Evolutionary conservation across 2,888 invertebrate species (phyloP), one percentile per base, ranked within the genome.

Genomic region (Panzeria rudis): DNA sequence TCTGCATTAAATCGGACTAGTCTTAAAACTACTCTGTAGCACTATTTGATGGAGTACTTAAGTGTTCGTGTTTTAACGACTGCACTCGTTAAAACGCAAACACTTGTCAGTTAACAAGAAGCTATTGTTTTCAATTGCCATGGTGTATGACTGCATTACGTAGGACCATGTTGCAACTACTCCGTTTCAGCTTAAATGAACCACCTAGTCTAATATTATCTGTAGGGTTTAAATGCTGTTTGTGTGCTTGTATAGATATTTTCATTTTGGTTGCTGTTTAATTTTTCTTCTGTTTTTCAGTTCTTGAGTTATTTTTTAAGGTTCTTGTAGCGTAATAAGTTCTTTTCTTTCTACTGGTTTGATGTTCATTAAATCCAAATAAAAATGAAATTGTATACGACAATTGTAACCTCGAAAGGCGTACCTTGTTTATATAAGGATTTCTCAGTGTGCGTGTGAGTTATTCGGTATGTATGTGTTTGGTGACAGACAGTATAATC

Each of bases 311-410:
- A 1, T 52, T 52, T 64, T 52, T 62, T 62, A 25, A 29, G 17
- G 54, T 69, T 69, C 50, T 52, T 61, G 20, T 54, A 62, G 75
- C 68, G 61, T 52, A 61, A 81, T 75, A 81, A 81, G 61, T 81
- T 75, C 44, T 54, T 66, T 69, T 35, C 61, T 71, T 69, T 76
- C 50, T 59, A 35, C 66, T 72, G 56, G 64, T 50, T 79, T 66
- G 84, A 38, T 81, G 77, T 84, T 84, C 84, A 84, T 84, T 84
- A 84, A 84, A 81, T 54, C 68, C 72, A 81, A 84, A 84, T 56
- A 62, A 78, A 76, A 85, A 50, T 71, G 44, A 73, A 82, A 85
- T 85, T 81, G 54, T 52, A 73, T 77, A 73, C 77, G 77, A 69
- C 84, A 78, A 82, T 73, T 76, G 81, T 61, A 84, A 61, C 59